Evolutionary conservation across 2,113 vertebrate genomes (phyloP), one percentile per base, ranked within the genome.

Genomic region (Himantopus leucocephalus): DNA sequence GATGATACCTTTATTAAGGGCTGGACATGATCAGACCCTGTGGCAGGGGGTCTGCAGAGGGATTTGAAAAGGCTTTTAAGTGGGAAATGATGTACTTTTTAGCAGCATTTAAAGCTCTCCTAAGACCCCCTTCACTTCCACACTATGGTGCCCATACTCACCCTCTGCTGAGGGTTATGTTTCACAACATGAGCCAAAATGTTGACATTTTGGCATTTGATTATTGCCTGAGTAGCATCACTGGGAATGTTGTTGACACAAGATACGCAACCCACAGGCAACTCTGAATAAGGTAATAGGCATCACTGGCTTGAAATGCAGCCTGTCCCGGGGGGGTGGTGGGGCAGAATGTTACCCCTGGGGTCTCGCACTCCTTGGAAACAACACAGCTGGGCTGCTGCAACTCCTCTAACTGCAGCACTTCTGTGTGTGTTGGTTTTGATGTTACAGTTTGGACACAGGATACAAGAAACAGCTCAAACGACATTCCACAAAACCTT

Each of bases 191-290:
- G 18, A 55, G 64, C 88, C 85, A 75, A 90, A 91, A 93, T 26
- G 18, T n/a, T 78, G 73, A 15, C 50, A 59, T 19, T 22, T 56
- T 88, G 83, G 90, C 80, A 90, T 90, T 94, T 88, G 66, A 45
- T 94, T 58, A 67, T 77, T 85, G 91, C 91, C 56, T 14, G 56
- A 47, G 78, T 14, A 68, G 81, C 43, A 43, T 67, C 34, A 4
- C 73, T 85, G 66, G 83, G 71, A 95, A 72, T 89, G 74, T 14
- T 82, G 79, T 35, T 96, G 96, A 92, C 83, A 93, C 34, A 23
- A 92, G 93, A 80, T 91, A 73, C 18, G 67, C 72, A 84, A 68
- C 63, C 94, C 85, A 23, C 74, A 60, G 81, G 74, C 87, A 52
- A 35, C 45, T 88, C 90, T 85, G 72, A 56, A 58, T 35, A 73